phyloP scores from a whole-genome alignment of 2,113 vertebrate genomes.

The Catagonus wagneri region DNA sequence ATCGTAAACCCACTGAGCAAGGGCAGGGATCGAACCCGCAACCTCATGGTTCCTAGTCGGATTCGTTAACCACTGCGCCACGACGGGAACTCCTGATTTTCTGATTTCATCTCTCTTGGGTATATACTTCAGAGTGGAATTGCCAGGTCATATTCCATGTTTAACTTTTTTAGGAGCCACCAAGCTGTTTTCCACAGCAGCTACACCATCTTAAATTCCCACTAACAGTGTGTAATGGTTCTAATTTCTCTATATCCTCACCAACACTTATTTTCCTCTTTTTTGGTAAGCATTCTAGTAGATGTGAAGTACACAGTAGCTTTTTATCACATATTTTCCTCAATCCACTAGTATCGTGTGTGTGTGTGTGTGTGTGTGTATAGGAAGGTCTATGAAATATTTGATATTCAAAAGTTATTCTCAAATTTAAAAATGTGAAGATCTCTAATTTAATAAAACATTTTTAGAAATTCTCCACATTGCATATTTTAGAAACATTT shows the following conservation, averaged over 20 bases:
- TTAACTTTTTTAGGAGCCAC: not conserved
- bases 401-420: not conserved
- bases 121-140: not conserved
- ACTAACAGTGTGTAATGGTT: not conserved
- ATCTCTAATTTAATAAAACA: not conserved
- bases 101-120: too few relatives aligned
- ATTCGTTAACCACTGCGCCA: too few relatives aligned
- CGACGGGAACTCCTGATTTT: too few relatives aligned
- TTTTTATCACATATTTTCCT: not conserved
- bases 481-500: conserved; percentile 9
- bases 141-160: not conserved
- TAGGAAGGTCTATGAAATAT: not conserved
- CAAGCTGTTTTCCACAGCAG: not conserved
- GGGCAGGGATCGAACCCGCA: too few relatives aligned
- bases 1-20: too few relatives aligned
- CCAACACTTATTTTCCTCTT: not conserved
- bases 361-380: not conserved
- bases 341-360: not conserved
- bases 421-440: conserved; percentile 33
- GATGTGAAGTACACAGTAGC: not conserved
- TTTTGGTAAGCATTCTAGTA: not conserved
- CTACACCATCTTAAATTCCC: not conserved
- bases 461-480: not conserved
- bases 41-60: too few relatives aligned
- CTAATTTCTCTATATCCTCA: not conserved